Percentiles rank a stretch among this genome's conserved stretches.
phyloP scores from a whole-genome alignment of 2,797 vertebrate genomes.

The Trematomus bernacchii region DNA sequence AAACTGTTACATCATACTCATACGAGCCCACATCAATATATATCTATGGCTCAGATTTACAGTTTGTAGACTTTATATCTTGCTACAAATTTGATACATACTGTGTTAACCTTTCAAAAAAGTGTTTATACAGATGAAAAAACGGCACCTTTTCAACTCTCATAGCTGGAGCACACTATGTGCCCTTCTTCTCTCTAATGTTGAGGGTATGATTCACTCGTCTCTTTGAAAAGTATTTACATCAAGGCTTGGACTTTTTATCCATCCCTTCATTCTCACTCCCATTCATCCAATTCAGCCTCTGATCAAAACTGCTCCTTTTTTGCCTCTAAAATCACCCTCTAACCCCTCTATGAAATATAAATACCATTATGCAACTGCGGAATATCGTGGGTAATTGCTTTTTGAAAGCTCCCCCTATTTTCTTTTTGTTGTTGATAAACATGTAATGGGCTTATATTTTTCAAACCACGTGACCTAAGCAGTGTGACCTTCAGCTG shows the following conservation, averaged over 20 bases:
- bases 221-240: constrained; percentile 72
- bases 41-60: neutral
- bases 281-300: constrained; percentile 63
- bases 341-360: constrained; percentile 59
- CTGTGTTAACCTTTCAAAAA: constrained; percentile 30
- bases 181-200: constrained; percentile 30
- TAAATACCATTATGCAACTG: constrained; percentile 64
- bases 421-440: constrained; percentile 70
- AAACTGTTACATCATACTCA: neutral
- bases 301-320: constrained; percentile 68
- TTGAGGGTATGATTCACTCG: constrained; percentile 44
- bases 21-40: neutral
- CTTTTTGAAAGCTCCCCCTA: constrained; percentile 64
- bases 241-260: constrained; percentile 68
- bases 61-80: constrained; percentile 3
- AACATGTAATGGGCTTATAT: constrained; percentile 72
- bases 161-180: constrained; percentile 15
- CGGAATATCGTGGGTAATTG: constrained; percentile 70
- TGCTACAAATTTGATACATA: constrained; percentile 12
- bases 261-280: constrained; percentile 58
- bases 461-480: constrained; percentile 42
- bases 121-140: constrained; percentile 26
- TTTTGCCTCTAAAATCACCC: constrained; percentile 62
- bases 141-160: constrained; percentile 29
- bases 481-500: constrained; percentile 62